A percentile compares a stretch with the other conserved stretches of the same genome.
Evolutionary conservation across 2,113 vertebrate genomes (phyloP).

Genomic region (Strix aluco): DNA sequence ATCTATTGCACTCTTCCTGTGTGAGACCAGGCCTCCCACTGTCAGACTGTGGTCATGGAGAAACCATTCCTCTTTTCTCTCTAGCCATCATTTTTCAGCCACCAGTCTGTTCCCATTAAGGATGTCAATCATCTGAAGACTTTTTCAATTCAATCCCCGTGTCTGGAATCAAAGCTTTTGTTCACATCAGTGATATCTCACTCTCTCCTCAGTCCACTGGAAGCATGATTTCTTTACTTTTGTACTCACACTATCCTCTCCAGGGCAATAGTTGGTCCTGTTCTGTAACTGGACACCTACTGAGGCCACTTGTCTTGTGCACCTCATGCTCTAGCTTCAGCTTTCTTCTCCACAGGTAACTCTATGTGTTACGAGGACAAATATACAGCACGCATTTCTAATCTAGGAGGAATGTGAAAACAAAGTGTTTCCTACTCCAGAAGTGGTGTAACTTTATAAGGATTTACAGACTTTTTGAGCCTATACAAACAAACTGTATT

Average conservation of each 20-base stretch:
- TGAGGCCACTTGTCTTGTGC: background rate
- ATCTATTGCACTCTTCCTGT: background rate
- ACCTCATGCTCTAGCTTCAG: background rate
- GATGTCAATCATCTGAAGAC: background rate
- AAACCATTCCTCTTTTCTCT: background rate
- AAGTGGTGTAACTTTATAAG: background rate
- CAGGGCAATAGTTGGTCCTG: background rate
- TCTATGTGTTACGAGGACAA: background rate
- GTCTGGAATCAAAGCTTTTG: background rate
- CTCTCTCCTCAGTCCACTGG: background rate
- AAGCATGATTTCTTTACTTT: background rate
- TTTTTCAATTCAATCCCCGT: background rate
- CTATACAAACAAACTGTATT: background rate
- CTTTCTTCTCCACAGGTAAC: background rate
- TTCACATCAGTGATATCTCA: background rate
- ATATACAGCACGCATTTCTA: background rate
- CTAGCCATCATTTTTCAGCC: background rate
- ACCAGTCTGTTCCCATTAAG: background rate
- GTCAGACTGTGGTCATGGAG: background rate
- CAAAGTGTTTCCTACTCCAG: background rate
- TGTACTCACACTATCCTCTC: background rate
- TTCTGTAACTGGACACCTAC: background rate
- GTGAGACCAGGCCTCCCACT: background rate
- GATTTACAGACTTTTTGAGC: background rate
- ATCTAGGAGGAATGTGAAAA: background rate